Evolutionary conservation across 2,113 vertebrate genomes (phyloP), one percentile per base, ranked within the genome.

Genomic region (Hydropotes inermis): DNA sequence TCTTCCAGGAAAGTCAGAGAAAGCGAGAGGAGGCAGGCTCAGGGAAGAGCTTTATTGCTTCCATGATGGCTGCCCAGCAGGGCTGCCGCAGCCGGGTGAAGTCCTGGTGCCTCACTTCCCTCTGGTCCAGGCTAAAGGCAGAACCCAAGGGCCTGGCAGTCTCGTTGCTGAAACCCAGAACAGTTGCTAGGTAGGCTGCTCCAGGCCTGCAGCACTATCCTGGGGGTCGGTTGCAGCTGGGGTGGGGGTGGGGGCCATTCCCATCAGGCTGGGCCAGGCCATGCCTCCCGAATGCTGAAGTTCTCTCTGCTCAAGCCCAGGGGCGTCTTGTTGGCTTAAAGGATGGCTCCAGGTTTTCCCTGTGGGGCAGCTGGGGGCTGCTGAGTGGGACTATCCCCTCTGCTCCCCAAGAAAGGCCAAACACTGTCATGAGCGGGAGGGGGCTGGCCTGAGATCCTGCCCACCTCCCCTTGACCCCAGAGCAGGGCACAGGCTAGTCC

Each of bases 21-120:
- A 93, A 64, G 61, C 33, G 28, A 93, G 87, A 70, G 11, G 74
- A 96, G 78, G 16, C 83, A 45, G 81, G n/a, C 64, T 98, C 94
- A 89, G 97, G 96, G 95, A 95, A 97, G 89, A 96, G 93, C 98
- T 98, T 98, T 98, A 98, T 98, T 98, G 98, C 98, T 98, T 98
- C 97, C 96, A 50, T 16, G 86, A 86, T 33, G 85, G 96, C 91
- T 97, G 83, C 95, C 89, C 54, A 30, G 76, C 86, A 43, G 6
- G 54, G 67, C 92, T 96, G 87, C 70, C 43, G 2, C 33, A 21
- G 92, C 88, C 93, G 57, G 64, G 60, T 28, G 39, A 89, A 78
- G 78, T 58, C 92, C 93, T 94, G 36, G 86, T 45, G 76, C 85
- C 93, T 97, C 39, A 50, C 39, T 74, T 79, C 85, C 89, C n/a